A percentile compares a stretch with the other conserved stretches of the same genome.
These are phyloP conservation scores for Drosophila hamatofila DNA, from an alignment of 2,888 invertebrate genomes.

Conservation along the genomic window DNA sequence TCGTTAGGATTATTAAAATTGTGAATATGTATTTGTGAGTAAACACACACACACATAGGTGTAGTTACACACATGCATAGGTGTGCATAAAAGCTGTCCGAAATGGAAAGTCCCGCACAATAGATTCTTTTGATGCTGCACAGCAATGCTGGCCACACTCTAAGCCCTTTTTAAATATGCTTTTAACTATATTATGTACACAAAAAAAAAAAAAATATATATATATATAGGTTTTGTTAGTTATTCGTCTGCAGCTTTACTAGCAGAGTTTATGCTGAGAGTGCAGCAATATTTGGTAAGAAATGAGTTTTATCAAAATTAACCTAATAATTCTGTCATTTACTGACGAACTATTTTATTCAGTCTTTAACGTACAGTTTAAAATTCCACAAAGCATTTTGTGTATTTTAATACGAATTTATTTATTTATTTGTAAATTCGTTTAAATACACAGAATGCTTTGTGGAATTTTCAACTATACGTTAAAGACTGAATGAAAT, in stretches of 20 bases:
- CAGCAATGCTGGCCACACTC: background rate
- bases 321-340: background rate
- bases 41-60: background rate
- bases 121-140: conserved; percentile 7
- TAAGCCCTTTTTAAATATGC: conserved; percentile 13
- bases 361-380: too few relatives aligned
- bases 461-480: background rate
- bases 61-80: background rate
- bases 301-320: background rate
- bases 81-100: conserved; percentile 1
- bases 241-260: background rate
- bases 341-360: background rate
- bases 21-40: conserved; percentile 6
- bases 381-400: too few relatives aligned
- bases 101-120: conserved; percentile 5
- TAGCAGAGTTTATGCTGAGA: background rate
- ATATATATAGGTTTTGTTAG: background rate
- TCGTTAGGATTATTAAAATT: conserved; percentile 2
- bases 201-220: background rate
- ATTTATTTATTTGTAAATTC: too few relatives aligned
- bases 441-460: background rate
- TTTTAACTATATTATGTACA: background rate
- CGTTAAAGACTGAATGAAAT: background rate
- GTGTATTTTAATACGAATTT: too few relatives aligned
- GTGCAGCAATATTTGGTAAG: background rate